Base-by-base conservation (phyloP, 2,797 vertebrate genomes). In the Gila robusta region DNA sequence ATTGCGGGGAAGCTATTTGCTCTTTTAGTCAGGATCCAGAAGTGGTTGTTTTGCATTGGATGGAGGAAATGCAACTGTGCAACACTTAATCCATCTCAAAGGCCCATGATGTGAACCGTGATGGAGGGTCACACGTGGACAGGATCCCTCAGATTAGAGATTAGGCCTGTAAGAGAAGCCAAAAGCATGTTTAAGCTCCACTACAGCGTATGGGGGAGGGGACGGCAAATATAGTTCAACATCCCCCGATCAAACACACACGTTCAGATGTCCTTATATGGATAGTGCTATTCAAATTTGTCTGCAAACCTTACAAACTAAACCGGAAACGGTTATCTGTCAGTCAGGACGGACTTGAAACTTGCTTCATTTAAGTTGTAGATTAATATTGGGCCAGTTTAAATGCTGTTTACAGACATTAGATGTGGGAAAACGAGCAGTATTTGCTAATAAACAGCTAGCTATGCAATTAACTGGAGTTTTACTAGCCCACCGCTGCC, bases 91-190 rank as follows among this genome's bases (percentile, higher is more conserved):
- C 90, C 62, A 21, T 72, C 54, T 69, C 67, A 64, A 81, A 56
- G 64, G 47, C 69, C 26, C 19, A 76, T 2, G 71, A 3, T 85
- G 76, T 73, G 84, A 56, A 35, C 21, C 1, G 4, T 49, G 89
- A 77, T 85, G 86, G 78, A 90, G 86, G 88, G 87, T 89, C 91
- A 89, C 92, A 93, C 89, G 87, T 93, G 92, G 89, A 89, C 86
- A 89, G 89, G 91, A 88, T 91, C 87, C 90, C 66, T 80, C 91
- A 91, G 89, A 89, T 91, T 62, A 52, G 88, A 91, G 92, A 94
- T 94, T 94, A 93, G 81, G 78, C 81, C 84, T 67, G 87, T 44
- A 91, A 92, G 92, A 87, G 56, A 79, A 89, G 92, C 92, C 92
- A 92, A 93, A 91, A 90, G 79, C 77, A 4, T 41, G 56, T 77